Percentiles rank a stretch among this genome's conserved stretches.
These are phyloP conservation scores for Eupithecia pulchellata DNA, from an alignment of 2,888 invertebrate genomes.

Conservation along the genomic window DNA sequence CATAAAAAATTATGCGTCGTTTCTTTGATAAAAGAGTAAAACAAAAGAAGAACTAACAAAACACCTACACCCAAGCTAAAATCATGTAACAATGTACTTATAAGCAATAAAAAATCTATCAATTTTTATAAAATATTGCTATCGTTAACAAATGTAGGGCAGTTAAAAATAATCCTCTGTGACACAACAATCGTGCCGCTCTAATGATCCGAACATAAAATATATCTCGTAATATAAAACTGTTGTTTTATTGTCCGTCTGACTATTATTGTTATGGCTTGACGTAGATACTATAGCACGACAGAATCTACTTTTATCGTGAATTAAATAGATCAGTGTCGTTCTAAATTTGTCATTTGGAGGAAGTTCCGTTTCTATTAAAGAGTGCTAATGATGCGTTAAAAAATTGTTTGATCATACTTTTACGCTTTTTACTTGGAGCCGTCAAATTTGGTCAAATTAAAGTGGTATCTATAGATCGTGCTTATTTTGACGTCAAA, in stretches of 20 bases:
- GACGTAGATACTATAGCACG: background rate
- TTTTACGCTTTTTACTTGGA: no score
- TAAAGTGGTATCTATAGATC: no score
- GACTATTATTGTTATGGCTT: slow-evolving; percentile 12
- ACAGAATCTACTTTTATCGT: background rate
- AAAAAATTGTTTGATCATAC: no score
- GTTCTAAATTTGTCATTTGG: background rate
- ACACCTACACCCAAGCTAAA: no score
- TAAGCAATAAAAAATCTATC: background rate
- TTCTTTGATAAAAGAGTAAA: background rate
- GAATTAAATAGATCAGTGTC: background rate
- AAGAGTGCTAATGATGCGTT: no score
- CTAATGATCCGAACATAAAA: slow-evolving; percentile 6
- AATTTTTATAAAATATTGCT: background rate
- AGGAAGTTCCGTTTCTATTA: no score
- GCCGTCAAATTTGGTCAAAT: no score
- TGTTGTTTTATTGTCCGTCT: slow-evolving; percentile 11
- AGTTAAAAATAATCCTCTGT: slow-evolving; percentile 31
- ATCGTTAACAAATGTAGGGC: background rate
- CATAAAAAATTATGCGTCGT: background rate
- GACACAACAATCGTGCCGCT: slow-evolving; percentile 19
- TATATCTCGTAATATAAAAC: slow-evolving; percentile 11
- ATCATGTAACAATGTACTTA: no score
- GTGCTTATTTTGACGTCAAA: no score
- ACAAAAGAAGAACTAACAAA: background rate